phyloP scores from a whole-genome alignment of 2,888 invertebrate genomes.

The Dolichomitus sp. region DNA sequence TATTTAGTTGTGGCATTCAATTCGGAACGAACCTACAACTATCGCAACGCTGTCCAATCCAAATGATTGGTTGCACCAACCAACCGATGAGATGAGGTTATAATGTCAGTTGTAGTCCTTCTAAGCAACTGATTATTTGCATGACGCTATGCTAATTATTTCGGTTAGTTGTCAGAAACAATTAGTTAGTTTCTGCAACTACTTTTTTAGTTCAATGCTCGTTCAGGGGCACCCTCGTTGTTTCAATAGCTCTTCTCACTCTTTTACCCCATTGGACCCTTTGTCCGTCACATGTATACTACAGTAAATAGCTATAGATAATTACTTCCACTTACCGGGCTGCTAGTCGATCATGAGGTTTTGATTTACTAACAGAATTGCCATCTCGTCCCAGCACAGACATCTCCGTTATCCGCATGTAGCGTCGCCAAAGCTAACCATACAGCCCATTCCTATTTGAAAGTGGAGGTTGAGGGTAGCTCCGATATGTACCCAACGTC shows the following conservation, averaged over 20 bases:
- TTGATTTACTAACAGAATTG: neutral
- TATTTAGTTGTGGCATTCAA: no score
- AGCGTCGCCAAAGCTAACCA: neutral
- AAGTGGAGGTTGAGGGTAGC: neutral
- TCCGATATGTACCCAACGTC: neutral
- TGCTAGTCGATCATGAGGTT: neutral
- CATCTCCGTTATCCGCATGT: neutral
- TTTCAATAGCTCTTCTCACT: neutral
- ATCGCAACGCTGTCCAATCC: no score
- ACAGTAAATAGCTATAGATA: slow-evolving; percentile 1
- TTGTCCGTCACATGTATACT: slow-evolving; percentile 28
- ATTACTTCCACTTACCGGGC: neutral
- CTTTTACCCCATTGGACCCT: slow-evolving; percentile 8
- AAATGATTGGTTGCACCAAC: no score
- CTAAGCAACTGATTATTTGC: no score
- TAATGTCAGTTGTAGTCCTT: no score
- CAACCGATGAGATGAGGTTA: no score
- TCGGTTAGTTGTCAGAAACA: no score
- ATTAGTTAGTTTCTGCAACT: no score
- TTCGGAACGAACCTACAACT: no score
- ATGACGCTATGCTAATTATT: no score
- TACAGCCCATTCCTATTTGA: slow-evolving; percentile 4
- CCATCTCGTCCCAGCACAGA: neutral
- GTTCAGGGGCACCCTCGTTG: neutral
- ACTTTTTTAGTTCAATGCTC: no score